These are phyloP conservation scores for Rhabdophis nuchalis DNA, from an alignment of 2,797 vertebrate species.

Conservation along the genomic window DNA sequence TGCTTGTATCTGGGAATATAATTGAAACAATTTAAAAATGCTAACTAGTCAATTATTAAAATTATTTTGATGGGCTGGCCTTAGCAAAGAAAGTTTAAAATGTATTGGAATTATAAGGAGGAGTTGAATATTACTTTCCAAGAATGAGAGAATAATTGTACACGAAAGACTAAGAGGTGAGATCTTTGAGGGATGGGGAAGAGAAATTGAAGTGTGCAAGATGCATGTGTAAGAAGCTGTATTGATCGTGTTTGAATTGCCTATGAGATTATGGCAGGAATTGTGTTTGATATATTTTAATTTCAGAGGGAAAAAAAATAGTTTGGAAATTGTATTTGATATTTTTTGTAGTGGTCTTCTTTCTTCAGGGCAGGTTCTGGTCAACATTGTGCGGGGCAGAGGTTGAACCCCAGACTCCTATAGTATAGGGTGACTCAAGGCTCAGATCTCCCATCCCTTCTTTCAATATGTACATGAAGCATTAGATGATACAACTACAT, in stretches of 20 bases:
- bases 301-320: background rate
- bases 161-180: background rate
- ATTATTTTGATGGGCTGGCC: background rate
- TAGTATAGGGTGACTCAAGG: background rate
- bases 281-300: background rate
- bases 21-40: background rate
- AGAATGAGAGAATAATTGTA: background rate
- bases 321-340: background rate
- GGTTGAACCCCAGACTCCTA: background rate
- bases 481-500: too few relatives aligned
- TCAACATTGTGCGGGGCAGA: too few relatives aligned
- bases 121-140: background rate
- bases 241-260: background rate
- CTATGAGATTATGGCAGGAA: background rate
- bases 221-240: background rate
- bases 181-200: background rate
- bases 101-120: background rate
- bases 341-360: too few relatives aligned
- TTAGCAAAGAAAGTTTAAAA: background rate
- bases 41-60: background rate
- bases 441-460: background rate
- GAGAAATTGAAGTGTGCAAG: background rate
- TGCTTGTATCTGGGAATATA: background rate
- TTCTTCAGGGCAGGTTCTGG: too few relatives aligned
- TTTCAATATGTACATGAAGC: background rate